Base-by-base conservation (phyloP, 2,113 vertebrate genomes). In the Notothenia coriiceps region DNA sequence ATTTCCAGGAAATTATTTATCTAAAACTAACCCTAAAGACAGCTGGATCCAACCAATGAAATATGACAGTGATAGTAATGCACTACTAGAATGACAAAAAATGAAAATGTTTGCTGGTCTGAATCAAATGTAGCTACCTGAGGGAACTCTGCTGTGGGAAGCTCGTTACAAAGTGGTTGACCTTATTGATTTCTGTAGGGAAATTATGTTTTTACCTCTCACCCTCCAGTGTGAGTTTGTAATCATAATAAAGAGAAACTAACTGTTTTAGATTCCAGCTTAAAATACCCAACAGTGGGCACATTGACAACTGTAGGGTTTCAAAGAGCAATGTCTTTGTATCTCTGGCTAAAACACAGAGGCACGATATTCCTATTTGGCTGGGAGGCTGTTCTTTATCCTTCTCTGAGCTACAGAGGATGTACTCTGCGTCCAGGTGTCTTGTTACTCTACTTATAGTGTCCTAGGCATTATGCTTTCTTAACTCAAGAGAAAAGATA, bases 121-220 rank as follows among this genome's bases (percentile, higher is more conserved):
- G 57, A 71, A 89, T 88, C 81, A 79, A 87, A 87, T 84, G 57
- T 80, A 66, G 75, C 68, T 74, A 80, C 87, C 79, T 54, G 50
- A 50, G 77, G 79, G 84, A 62, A 61, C 49, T 71, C 29, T 54
- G 70, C 69, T 56, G 74, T 63, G 51, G 73, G 69, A 85, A 76
- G 80, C 79, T 88, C 70, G 85, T 89, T 89, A 88, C 46, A 66
- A 80, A 84, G 56, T 79, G 69, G 87, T 80, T 81, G 73, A 72
- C 77, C 67, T 66, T 79, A 90, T 88, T 84, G 90, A 89, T 89
- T 25, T 70, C 67, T 63, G 55, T 47, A 55, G 71, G 82, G 79
- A 86, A 89, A 86, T 86, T 69, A 67, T 82, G 70, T 79, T 71
- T 87, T 74, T 83, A 85, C 80, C 44, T 78, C 47, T 63, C 2